These are phyloP conservation scores for Hoplodrina blanda DNA, from an alignment of 2,888 invertebrate species.

Conservation along the genomic window DNA sequence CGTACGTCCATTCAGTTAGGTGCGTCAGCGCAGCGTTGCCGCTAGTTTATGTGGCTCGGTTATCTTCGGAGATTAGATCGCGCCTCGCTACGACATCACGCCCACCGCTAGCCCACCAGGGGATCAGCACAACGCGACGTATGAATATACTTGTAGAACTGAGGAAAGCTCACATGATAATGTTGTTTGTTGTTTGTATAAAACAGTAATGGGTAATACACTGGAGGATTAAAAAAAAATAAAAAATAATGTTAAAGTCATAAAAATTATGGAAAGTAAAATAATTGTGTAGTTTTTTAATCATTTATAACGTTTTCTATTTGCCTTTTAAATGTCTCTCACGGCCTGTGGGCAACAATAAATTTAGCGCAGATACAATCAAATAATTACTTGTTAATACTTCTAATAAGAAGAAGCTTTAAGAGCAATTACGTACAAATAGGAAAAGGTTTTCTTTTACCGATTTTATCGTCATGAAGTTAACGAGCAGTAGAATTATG, in stretches of 20 bases:
- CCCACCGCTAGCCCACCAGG: slow-evolving; percentile 74
- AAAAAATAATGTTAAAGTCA: slow-evolving; percentile 8
- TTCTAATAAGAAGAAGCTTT: slow-evolving; percentile 38
- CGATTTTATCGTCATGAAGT: slow-evolving; percentile 39
- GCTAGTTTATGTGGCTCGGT: slow-evolving; percentile 78
- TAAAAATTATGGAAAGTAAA: slow-evolving; percentile 28
- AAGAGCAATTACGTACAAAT: slow-evolving; percentile 44
- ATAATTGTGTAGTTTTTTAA: slow-evolving; percentile 5
- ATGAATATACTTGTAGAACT: slow-evolving; percentile 51
- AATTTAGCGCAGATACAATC: slow-evolving; percentile 51
- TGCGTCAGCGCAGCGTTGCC: slow-evolving; percentile 68
- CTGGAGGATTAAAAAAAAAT: slow-evolving; percentile 4
- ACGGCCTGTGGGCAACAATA: slow-evolving; percentile 42
- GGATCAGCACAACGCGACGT: slow-evolving; percentile 41
- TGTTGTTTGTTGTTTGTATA: slow-evolving; percentile 49
- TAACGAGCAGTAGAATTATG: slow-evolving; percentile 39
- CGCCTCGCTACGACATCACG: slow-evolving; percentile 74
- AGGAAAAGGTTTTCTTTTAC: slow-evolving; percentile 45
- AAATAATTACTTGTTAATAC: slow-evolving; percentile 55
- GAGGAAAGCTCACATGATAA: slow-evolving; percentile 47
- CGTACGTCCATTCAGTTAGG: slow-evolving; percentile 53
- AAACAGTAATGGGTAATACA: slow-evolving; percentile 30
- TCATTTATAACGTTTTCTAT: slow-evolving; percentile 20
- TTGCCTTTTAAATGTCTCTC: slow-evolving; percentile 47
- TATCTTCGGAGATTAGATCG: slow-evolving; percentile 83